Conservation (phyloP, 2,797 vertebrate species). For the Chrosomus eos region DNA sequence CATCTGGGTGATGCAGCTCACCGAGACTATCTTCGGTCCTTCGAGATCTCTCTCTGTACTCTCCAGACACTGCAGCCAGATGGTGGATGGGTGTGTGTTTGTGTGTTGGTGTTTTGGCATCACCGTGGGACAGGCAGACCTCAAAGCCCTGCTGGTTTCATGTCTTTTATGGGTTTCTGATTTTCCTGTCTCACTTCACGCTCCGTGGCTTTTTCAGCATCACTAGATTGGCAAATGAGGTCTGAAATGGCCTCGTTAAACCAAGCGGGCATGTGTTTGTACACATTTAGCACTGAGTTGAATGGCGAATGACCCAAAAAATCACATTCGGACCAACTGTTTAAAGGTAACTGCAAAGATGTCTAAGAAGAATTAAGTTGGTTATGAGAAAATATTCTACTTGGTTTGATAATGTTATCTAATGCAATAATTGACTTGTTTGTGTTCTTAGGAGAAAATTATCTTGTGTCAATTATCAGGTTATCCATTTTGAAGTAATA, state of each 20-base stretch:
- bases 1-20: slow-evolving; percentile 27
- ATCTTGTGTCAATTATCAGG: background rate
- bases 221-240: slow-evolving; percentile 56
- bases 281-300: slow-evolving; percentile 2
- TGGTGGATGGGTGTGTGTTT: slow-evolving; percentile 72
- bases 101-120: slow-evolving; percentile 56
- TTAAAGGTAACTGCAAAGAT: background rate
- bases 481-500: background rate
- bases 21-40: slow-evolving; percentile 34
- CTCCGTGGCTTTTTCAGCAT: slow-evolving; percentile 43
- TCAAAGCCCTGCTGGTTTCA: slow-evolving; percentile 41
- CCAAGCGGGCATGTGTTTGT: background rate
- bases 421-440: background rate
- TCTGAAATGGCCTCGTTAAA: slow-evolving; percentile 42
- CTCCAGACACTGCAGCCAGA: slow-evolving; percentile 77
- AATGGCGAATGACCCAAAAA: background rate
- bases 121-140: slow-evolving; percentile 39
- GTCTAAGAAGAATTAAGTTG: background rate
- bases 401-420: background rate
- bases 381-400: background rate
- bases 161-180: slow-evolving; percentile 57
- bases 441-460: background rate
- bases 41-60: slow-evolving; percentile 72
- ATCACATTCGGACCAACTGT: background rate
- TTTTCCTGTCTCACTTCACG: slow-evolving; percentile 60